Evolutionary conservation across 2,113 vertebrate genomes (phyloP).

Genomic region (Corydoras maculifer): DNA sequence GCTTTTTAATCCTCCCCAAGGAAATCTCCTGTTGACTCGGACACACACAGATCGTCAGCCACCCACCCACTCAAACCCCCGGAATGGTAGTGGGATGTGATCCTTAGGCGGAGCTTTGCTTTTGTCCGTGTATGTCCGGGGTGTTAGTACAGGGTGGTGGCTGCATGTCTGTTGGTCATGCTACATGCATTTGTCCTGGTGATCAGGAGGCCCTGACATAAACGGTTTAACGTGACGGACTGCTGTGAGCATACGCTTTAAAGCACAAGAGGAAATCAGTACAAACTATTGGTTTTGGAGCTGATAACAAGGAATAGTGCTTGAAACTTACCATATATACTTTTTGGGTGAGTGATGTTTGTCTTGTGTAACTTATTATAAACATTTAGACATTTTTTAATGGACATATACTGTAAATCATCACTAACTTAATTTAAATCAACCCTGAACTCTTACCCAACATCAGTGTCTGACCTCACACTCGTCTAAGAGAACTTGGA

Average conservation of each 20-base stretch:
- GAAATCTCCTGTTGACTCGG: conserved; percentile 47
- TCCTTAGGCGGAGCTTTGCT: background rate
- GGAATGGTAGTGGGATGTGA: conserved; percentile 15
- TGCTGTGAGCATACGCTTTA: background rate
- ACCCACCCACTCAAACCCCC: conserved; percentile 2
- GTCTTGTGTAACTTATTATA: too few species aligned
- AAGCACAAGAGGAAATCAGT: conserved; percentile 2
- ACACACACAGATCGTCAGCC: conserved; percentile 14
- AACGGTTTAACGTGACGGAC: background rate
- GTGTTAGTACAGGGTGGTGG: background rate
- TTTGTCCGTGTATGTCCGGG: conserved; percentile 25
- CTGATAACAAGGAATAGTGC: too few species aligned
- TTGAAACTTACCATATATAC: too few species aligned
- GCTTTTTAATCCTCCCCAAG: conserved; percentile 51
- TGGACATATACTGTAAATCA: too few species aligned
- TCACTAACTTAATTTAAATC: too few species aligned
- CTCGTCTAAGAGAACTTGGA: too few species aligned
- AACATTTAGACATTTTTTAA: too few species aligned
- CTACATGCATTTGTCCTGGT: conserved; percentile 16
- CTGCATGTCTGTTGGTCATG: conserved; percentile 15
- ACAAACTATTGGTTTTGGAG: too few species aligned
- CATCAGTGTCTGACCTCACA: too few species aligned
- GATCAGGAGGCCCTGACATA: background rate
- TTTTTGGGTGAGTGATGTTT: too few species aligned
- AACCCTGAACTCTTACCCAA: too few species aligned